Evolutionary conservation across 2,888 invertebrate genomes (phyloP).

Genomic region (Trichogramma evanescens): DNA sequence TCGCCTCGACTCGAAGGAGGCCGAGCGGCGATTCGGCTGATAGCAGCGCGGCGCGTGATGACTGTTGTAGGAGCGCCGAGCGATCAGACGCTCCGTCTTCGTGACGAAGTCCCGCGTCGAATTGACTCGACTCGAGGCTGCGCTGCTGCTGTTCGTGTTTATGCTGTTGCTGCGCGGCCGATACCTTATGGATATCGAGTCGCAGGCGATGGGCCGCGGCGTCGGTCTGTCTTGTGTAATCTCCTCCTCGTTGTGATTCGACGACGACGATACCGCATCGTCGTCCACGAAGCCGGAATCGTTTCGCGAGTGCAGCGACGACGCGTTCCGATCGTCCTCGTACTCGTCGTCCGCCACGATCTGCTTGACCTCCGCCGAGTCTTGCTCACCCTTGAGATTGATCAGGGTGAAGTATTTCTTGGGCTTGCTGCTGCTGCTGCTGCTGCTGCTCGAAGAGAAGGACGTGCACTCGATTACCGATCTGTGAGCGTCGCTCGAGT

Average conservation of each 20-base stretch:
- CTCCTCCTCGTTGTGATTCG: neutral
- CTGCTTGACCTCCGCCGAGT: neutral
- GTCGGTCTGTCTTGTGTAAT: neutral
- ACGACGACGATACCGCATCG: neutral
- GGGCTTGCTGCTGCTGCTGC: conserved; percentile 1
- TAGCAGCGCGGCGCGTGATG: conserved; percentile 9
- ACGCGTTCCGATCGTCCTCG: conserved; percentile 1
- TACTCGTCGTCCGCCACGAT: conserved; percentile 2
- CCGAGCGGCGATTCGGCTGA: conserved; percentile 26
- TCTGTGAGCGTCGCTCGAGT: conserved; percentile 5
- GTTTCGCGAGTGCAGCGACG: conserved; percentile 23
- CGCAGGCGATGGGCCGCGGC: conserved; percentile 2
- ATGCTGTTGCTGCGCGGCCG: conserved; percentile 8
- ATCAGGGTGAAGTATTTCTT: conserved; percentile 21
- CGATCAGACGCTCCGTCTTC: conserved; percentile 30
- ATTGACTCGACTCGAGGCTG: neutral
- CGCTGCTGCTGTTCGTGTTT: neutral
- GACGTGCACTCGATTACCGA: conserved; percentile 12
- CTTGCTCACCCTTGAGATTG: conserved; percentile 9
- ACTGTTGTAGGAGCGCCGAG: conserved; percentile 23
- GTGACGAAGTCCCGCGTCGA: conserved; percentile 22
- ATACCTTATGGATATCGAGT: conserved; percentile 15
- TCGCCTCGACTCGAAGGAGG: conserved; percentile 31
- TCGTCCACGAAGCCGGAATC: conserved; percentile 23
- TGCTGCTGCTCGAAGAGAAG: conserved; percentile 3